Evolutionary conservation across 2,113 vertebrate species (phyloP).

Genomic region (Nesogale talazaci): DNA sequence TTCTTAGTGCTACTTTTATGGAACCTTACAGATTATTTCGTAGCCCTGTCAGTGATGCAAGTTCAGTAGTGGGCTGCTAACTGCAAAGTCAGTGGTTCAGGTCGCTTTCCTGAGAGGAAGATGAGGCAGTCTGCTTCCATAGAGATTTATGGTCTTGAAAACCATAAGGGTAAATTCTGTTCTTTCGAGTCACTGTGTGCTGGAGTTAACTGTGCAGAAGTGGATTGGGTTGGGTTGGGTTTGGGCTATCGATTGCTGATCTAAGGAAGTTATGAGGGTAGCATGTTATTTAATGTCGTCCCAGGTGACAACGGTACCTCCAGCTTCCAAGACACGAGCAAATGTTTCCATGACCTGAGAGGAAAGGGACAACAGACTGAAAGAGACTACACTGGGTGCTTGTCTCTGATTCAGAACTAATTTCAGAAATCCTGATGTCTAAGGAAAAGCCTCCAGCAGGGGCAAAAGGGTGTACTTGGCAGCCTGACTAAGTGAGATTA

Average conservation of each 20-base stretch:
- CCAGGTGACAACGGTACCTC: not conserved
- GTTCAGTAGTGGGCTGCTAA: no score
- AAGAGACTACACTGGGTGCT: not conserved
- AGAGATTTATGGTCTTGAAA: no score
- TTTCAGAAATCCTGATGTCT: not conserved
- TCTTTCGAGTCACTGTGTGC: no score
- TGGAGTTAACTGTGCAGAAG: no score
- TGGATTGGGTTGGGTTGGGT: no score
- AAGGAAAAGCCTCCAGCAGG: not conserved
- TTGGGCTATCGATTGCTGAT: no score
- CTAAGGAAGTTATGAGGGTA: not conserved
- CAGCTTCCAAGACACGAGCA: not conserved
- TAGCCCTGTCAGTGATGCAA: no score
- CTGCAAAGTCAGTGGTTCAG: no score
- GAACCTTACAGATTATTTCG: not conserved
- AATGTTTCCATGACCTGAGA: not conserved
- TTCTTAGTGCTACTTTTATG: not conserved
- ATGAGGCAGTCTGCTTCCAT: no score
- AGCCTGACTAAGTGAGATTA: not conserved
- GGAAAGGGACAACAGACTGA: not conserved
- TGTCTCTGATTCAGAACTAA: not conserved
- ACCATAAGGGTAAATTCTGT: no score
- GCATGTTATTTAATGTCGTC: not conserved
- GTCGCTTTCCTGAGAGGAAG: no score
- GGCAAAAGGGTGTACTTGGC: not conserved